These are phyloP conservation scores for Halcyon leucocephala DNA, from an alignment of 2,797 vertebrate genomes.

Conservation along the genomic window DNA sequence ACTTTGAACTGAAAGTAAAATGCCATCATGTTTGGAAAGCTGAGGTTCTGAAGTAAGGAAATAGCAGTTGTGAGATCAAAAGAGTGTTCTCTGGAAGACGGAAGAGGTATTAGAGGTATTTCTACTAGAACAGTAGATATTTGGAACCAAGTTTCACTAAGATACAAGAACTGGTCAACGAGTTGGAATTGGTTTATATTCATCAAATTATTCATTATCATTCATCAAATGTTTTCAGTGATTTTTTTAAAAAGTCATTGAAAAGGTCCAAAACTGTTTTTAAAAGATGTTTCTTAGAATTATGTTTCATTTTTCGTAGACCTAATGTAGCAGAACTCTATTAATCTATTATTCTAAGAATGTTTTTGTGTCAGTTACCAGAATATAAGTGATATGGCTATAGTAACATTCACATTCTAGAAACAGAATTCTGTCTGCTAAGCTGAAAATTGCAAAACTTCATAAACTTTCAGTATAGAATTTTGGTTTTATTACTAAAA, in stretches of 20 bases:
- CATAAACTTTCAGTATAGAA: not conserved
- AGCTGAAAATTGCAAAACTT: not conserved
- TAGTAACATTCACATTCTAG: not conserved
- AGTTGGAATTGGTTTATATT: not conserved
- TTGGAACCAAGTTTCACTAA: not conserved
- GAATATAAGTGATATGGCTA: not conserved
- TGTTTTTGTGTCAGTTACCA: not conserved
- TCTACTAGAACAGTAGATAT: not conserved
- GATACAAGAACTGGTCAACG: not conserved
- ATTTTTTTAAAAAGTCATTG: not conserved
- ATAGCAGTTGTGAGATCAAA: not conserved
- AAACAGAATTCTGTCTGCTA: not conserved
- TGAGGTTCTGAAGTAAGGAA: not conserved
- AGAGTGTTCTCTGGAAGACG: not conserved
- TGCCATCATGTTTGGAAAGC: not conserved
- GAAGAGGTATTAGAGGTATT: not conserved
- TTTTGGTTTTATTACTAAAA: not conserved
- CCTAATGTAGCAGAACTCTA: not conserved
- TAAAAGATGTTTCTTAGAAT: not conserved
- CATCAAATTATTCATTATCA: not conserved
- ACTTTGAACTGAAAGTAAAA: not conserved
- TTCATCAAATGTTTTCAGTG: not conserved
- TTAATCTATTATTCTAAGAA: not conserved
- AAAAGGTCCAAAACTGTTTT: not conserved
- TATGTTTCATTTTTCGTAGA: not conserved